These are phyloP conservation scores for Acestrorhynchus altus DNA, from an alignment of 2,797 vertebrate species.

Conservation along the genomic window DNA sequence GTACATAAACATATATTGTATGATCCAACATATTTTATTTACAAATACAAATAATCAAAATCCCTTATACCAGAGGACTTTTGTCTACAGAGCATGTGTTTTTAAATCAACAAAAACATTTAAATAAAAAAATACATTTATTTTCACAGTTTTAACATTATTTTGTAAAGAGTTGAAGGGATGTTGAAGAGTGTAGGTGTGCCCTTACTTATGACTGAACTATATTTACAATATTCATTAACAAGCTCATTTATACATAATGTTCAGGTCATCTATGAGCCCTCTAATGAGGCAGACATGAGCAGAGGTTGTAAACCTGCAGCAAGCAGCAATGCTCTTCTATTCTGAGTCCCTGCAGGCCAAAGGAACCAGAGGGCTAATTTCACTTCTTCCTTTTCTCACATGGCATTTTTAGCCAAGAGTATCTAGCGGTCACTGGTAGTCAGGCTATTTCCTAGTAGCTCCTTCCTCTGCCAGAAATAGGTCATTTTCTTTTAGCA, in stretches of 20 bases:
- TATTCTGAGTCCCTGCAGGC: slow-evolving; percentile 60
- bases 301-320: slow-evolving; percentile 61
- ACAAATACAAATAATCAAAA: no score
- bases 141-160: no score
- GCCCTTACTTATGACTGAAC: neutral
- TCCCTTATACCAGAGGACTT: no score
- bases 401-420: slow-evolving; percentile 5
- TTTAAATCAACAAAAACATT: no score
- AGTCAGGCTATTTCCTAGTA: slow-evolving; percentile 24
- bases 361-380: slow-evolving; percentile 52
- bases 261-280: slow-evolving; percentile 12
- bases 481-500: slow-evolving; percentile 20
- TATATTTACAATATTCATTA: neutral
- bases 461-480: slow-evolving; percentile 27
- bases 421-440: slow-evolving; percentile 11
- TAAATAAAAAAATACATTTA: no score
- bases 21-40: no score
- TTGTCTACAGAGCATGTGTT: no score
- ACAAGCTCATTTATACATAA: slow-evolving; percentile 1
- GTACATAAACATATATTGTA: no score
- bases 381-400: slow-evolving; percentile 46
- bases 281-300: slow-evolving; percentile 17
- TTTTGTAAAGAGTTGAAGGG: no score
- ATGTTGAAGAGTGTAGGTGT: no score
- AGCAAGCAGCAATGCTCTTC: slow-evolving; percentile 40